Evolutionary conservation across 1,140 invertebrate genomes (phyloP).

Genomic region (Euura lappo): DNA sequence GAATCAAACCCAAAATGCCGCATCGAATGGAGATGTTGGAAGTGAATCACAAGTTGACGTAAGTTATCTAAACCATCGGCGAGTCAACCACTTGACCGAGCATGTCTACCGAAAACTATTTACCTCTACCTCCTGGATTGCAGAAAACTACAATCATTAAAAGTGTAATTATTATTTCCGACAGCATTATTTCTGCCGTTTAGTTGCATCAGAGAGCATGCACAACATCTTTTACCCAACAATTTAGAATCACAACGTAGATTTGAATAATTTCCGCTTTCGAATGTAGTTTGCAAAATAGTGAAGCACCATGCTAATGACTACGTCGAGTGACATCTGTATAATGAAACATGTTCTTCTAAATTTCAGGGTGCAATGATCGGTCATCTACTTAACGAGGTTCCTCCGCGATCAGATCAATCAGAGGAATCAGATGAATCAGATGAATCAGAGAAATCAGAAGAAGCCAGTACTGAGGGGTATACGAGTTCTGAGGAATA

Average conservation of each 20-base stretch:
- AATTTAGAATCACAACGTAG: too few species aligned
- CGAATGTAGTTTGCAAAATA: too few species aligned
- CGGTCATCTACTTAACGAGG: slow-evolving; percentile 24
- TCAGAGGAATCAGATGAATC: neutral
- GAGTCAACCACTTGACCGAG: slow-evolving; percentile 31
- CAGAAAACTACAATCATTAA: slow-evolving; percentile 41
- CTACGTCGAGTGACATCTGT: neutral
- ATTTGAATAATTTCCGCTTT: too few species aligned
- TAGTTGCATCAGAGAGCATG: neutral
- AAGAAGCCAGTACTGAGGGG: neutral
- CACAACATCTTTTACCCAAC: neutral
- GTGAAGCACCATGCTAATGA: neutral
- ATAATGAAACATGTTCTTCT: neutral
- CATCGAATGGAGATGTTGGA: neutral
- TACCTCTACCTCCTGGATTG: slow-evolving; percentile 39
- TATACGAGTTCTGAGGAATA: slow-evolving; percentile 8
- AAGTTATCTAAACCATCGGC: slow-evolving; percentile 28
- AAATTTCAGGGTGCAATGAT: slow-evolving; percentile 32
- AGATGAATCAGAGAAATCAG: too few species aligned
- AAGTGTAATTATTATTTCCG: slow-evolving; percentile 4
- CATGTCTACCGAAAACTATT: slow-evolving; percentile 34
- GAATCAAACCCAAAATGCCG: neutral
- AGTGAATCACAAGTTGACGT: slow-evolving; percentile 25
- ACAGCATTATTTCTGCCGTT: neutral
- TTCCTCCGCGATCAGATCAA: slow-evolving; percentile 9